Conservation (phyloP, 2,113 vertebrate genomes). For the Ameiurus melas region DNA sequence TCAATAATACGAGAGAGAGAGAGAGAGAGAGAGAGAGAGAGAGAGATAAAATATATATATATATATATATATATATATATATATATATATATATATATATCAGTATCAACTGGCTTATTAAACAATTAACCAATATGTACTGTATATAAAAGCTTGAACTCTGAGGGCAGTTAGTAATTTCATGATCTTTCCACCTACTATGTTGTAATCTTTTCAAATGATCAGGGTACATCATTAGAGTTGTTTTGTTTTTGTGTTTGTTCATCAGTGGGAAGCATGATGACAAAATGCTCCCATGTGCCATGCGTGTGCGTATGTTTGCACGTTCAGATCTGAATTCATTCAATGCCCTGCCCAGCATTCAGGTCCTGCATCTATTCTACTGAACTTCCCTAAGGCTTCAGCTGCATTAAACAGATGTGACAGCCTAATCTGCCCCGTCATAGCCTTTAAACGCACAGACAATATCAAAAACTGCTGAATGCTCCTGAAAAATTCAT, state of each 20-base stretch:
- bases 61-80: too few relatives aligned
- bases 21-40: too few relatives aligned
- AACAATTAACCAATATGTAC: background rate
- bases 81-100: background rate
- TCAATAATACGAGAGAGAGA: background rate
- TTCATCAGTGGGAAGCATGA: background rate
- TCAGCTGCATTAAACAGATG: constrained; percentile 8
- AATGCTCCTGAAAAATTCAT: background rate
- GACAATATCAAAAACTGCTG: background rate
- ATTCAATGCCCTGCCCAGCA: background rate
- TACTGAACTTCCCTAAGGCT: background rate
- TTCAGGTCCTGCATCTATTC: background rate
- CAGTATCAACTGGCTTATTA: background rate
- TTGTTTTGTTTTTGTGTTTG: background rate
- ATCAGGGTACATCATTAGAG: background rate
- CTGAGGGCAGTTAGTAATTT: background rate
- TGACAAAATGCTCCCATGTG: background rate
- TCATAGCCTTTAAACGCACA: background rate
- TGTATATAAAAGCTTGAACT: background rate
- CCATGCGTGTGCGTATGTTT: background rate
- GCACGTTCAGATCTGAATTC: background rate
- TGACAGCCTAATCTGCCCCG: too few relatives aligned
- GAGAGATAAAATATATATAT: too few relatives aligned
- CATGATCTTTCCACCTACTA: background rate
- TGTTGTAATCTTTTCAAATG: background rate